Conservation (phyloP, 2,113 vertebrate species). For the Bettongia penicillata region DNA sequence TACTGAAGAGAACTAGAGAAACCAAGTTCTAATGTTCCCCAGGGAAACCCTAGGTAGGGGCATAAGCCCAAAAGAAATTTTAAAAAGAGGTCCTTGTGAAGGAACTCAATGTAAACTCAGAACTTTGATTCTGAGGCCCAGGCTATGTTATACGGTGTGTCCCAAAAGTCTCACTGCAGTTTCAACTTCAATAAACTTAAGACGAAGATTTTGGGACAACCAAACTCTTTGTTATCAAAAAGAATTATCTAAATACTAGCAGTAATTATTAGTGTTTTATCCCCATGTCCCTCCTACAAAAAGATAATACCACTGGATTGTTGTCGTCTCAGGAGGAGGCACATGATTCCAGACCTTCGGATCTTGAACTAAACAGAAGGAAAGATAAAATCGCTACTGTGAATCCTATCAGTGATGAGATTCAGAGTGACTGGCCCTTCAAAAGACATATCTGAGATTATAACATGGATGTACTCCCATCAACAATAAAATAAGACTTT, state of each 20-base stretch:
- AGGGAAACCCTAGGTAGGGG: not conserved
- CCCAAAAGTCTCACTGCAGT: not conserved
- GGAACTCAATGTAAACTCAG: not conserved
- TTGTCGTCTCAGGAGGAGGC: not conserved
- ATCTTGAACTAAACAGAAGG: not conserved
- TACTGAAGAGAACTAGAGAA: not conserved
- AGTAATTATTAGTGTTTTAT: not conserved
- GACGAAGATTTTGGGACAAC: not conserved
- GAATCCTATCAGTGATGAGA: not conserved
- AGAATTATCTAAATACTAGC: not conserved
- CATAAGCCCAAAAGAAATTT: not conserved
- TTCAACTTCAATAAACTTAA: not conserved
- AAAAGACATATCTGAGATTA: not conserved
- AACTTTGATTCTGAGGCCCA: not conserved
- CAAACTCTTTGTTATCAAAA: not conserved
- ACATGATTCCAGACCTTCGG: not conserved
- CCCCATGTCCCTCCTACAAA: not conserved
- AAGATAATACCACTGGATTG: not conserved
- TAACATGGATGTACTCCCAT: not conserved
- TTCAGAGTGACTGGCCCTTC: not conserved
- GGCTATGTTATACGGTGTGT: not conserved
- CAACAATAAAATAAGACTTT: not conserved
- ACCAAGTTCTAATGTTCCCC: not conserved
- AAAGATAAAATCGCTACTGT: not conserved
- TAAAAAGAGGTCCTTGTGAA: not conserved